Percentiles rank a stretch among this genome's conserved stretches.
phyloP scores from a whole-genome alignment of 1,140 invertebrate species.

The Trichogramma pretiosum region DNA sequence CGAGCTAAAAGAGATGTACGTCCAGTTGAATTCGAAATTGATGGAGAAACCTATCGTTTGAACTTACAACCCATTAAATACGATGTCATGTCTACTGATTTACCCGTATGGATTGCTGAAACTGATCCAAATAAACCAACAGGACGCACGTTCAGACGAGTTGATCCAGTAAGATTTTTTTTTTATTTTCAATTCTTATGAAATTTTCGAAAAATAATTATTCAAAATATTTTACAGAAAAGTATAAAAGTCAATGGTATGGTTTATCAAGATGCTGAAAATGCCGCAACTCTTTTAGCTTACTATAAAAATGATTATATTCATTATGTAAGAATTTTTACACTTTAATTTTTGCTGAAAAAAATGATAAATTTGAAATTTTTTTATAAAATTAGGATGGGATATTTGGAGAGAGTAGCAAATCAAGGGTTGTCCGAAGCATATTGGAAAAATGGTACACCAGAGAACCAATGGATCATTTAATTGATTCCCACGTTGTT shows the following conservation, averaged over 20 bases:
- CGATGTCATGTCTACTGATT: neutral
- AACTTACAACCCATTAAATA: neutral
- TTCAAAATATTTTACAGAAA: neutral
- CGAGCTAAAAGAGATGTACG: slow-evolving; percentile 1
- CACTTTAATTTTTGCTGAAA: neutral
- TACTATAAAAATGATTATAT: slow-evolving; percentile 1
- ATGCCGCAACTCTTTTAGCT: neutral
- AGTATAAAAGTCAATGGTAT: neutral
- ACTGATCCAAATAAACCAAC: neutral
- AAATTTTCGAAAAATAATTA: no score
- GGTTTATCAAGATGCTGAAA: slow-evolving; percentile 1
- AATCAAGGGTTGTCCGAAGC: neutral
- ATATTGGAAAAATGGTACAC: neutral
- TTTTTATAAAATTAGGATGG: no score
- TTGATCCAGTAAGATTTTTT: neutral
- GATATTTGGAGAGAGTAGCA: neutral
- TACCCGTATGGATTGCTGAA: slow-evolving; percentile 1
- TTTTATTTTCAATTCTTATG: no score
- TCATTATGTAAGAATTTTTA: neutral
- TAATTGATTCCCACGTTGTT: neutral
- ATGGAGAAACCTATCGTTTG: neutral
- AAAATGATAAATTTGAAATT: no score
- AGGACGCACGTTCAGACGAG: neutral
- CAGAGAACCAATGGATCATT: neutral
- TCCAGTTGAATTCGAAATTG: slow-evolving; percentile 3